Conservation (phyloP, 2,888 invertebrate species). For the Thecophora atra region DNA sequence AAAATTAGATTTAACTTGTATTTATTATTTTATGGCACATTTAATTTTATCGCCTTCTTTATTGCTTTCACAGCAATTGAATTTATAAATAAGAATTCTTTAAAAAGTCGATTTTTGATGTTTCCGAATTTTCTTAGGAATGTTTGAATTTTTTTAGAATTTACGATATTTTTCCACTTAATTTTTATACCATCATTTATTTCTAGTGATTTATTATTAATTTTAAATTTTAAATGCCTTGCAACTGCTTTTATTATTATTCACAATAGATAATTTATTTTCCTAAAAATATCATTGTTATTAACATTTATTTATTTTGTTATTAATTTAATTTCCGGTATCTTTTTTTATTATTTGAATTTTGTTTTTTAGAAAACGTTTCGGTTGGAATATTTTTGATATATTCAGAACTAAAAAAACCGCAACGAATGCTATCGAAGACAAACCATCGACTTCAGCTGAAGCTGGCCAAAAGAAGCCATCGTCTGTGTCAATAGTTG, state of each 20-base stretch:
- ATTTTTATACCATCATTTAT: too few species aligned
- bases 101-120: background rate
- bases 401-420: conserved; percentile 55
- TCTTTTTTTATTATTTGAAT: background rate
- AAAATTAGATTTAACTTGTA: too few species aligned
- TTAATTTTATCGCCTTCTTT: too few species aligned
- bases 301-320: background rate
- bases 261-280: background rate
- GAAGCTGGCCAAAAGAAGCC: conserved; percentile 9
- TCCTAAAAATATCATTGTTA: too few species aligned
- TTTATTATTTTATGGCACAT: too few species aligned
- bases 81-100: background rate
- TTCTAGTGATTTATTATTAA: too few species aligned
- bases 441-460: conserved; percentile 46
- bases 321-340: background rate
- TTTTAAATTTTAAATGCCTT: too few species aligned
- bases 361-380: conserved; percentile 61
- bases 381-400: conserved; percentile 63
- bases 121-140: background rate
- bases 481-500: too few species aligned
- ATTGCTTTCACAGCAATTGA: too few species aligned
- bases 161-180: too few species aligned
- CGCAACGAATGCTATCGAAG: conserved; percentile 38
- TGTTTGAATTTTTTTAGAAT: too few species aligned
- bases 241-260: too few species aligned